Evolutionary conservation across 2,797 vertebrate genomes (phyloP).

Genomic region (Pteropus rufus): DNA sequence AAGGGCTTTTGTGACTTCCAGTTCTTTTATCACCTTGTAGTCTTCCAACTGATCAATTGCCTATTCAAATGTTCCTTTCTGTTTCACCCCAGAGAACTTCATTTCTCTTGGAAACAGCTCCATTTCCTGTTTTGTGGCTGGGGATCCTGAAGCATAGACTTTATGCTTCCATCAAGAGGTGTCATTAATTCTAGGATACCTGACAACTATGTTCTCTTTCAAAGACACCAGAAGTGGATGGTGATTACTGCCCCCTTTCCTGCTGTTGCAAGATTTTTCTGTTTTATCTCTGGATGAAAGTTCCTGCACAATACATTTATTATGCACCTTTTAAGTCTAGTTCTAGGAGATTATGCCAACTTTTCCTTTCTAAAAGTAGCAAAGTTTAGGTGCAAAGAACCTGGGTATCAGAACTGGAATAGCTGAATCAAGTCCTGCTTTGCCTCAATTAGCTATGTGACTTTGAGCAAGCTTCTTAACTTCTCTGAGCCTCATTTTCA

Average conservation of each 20-base stretch:
- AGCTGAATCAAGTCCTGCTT: background rate
- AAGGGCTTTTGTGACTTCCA: background rate
- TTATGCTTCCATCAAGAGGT: conserved; percentile 25
- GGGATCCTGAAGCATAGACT: background rate
- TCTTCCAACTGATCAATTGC: conserved; percentile 31
- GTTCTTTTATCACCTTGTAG: conserved; percentile 45
- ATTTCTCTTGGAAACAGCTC: conserved; percentile 61
- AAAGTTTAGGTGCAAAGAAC: background rate
- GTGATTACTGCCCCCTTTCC: background rate
- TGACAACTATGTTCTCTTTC: conserved; percentile 37
- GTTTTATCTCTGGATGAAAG: conserved; percentile 8
- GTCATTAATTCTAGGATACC: conserved; percentile 31
- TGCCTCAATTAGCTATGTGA: background rate
- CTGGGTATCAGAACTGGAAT: background rate
- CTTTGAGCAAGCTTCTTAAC: background rate
- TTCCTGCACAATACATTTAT: background rate
- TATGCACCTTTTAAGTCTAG: background rate
- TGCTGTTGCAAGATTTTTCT: background rate
- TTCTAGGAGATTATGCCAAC: background rate
- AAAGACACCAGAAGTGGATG: background rate
- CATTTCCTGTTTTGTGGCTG: conserved; percentile 51
- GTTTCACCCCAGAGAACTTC: background rate
- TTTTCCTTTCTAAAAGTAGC: background rate
- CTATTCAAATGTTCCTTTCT: conserved; percentile 31
- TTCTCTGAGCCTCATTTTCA: background rate